These are phyloP conservation scores for Danaus plexippus DNA, from an alignment of 1,140 invertebrate genomes.

Conservation along the genomic window DNA sequence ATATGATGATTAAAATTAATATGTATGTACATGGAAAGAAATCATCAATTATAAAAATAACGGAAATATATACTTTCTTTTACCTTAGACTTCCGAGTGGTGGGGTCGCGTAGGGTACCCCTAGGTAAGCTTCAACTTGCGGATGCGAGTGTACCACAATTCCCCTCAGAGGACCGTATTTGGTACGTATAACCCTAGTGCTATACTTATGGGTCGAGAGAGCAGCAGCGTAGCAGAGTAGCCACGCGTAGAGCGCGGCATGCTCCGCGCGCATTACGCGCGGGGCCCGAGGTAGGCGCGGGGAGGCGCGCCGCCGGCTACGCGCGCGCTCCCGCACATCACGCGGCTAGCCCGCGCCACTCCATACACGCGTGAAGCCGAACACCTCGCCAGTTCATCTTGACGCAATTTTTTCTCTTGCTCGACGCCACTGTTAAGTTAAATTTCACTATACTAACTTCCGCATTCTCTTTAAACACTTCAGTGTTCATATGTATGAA, in stretches of 20 bases:
- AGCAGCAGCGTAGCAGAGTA: constrained; percentile 66
- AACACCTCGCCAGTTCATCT: constrained; percentile 34
- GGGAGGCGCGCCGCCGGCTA: constrained; percentile 46
- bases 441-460: constrained; percentile 1
- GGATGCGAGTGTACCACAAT: constrained; percentile 83
- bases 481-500: no score
- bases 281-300: constrained; percentile 33
- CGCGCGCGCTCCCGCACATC: constrained; percentile 44
- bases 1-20: no score
- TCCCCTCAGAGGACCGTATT: constrained; percentile 89
- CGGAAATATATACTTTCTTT: background rate
- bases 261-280: constrained; percentile 60
- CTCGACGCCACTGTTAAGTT: constrained; percentile 41
- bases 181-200: constrained; percentile 85
- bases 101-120: constrained; percentile 89
- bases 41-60: no score
- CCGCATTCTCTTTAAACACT: no score
- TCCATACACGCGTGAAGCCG: constrained; percentile 18
- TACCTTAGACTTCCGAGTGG: constrained; percentile 68
- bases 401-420: constrained; percentile 37
- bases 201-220: constrained; percentile 80
- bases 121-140: constrained; percentile 93
- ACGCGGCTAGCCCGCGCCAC: constrained; percentile 38
- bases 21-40: no score
- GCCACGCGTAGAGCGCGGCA: constrained; percentile 65